phyloP scores from a whole-genome alignment of 2,113 vertebrate genomes.

The Globicephala melas region DNA sequence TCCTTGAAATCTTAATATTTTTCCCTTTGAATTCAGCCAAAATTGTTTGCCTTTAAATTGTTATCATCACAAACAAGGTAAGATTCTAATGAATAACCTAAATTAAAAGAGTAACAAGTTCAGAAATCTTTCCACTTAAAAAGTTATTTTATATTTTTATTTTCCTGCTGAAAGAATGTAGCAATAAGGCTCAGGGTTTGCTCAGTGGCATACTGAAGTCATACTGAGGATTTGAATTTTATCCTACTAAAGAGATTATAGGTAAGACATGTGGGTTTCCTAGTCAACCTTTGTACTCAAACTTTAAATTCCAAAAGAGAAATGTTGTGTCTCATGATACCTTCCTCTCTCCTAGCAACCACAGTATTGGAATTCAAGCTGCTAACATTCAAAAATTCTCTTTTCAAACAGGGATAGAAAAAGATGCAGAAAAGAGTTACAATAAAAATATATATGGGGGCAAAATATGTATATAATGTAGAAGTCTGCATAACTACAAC shows the following conservation, averaged over 20 bases:
- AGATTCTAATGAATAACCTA: neutral
- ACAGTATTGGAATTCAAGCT: neutral
- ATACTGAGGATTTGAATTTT: neutral
- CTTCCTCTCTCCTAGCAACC: neutral
- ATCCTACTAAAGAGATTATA: neutral
- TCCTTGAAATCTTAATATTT: neutral
- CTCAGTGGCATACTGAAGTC: neutral
- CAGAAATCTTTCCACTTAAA: neutral
- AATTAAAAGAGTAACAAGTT: neutral
- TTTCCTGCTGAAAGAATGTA: neutral
- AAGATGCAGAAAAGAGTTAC: neutral
- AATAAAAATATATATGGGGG: neutral
- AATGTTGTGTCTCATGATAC: neutral
- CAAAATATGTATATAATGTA: neutral
- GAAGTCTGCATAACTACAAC: neutral
- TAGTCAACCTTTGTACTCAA: neutral
- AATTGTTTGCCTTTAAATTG: neutral
- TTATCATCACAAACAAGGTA: neutral
- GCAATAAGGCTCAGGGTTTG: neutral
- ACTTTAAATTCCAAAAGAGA: neutral
- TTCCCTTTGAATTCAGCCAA: neutral
- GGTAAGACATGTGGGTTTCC: neutral
- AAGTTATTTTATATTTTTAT: neutral
- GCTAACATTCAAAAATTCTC: neutral
- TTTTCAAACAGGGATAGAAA: neutral